Base-by-base conservation (phyloP, 2,888 invertebrate genomes). In the Malacosoma neustria region DNA sequence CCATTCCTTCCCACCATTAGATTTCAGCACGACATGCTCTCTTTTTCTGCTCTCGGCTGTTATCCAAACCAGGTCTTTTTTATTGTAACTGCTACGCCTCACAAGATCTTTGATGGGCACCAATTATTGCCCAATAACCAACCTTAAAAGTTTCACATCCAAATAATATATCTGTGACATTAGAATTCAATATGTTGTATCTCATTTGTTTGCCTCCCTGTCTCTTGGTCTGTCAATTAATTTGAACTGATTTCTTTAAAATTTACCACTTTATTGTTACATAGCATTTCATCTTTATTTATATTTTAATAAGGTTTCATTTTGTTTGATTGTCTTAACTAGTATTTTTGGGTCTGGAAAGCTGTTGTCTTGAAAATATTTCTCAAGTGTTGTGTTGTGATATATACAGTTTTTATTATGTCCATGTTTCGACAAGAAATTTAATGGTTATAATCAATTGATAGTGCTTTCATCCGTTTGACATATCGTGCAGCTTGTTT, bases 381-480 rank as follows among this genome's bases (percentile, higher is more conserved):
- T 77, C 71, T 74, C 73, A 76, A 69, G 56, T 54, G 62, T 68
- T 46, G 66, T 57, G 58, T 61, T 36, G 22, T 22, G 44, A 59
- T 72, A 64, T 64, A 65, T 71, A 73, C 72, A 48, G 66, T 62
- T 64, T 73, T 72, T 72, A 69, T 68, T 70, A 68, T 71, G 62
- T 61, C 61, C 61, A 63, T 74, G 76, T 77, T 74, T 71, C 72
- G 63, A 79, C 81, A 73, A 67, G 62, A 56, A 49, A 57, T 62
- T 60, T 84, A 82, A 82, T 84, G 77, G 72, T 61, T 49, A 60
- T 67, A 74, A 84, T 84, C 77, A 79, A 82, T 84, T 79, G 32
- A 33, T 13, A 15, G 15, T 12, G 13, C 22, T 22, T 22, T 29
- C 34, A 30, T 13, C 11, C 33, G 29, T 39, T 36, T 36, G 32